These are phyloP conservation scores for Dasyornis broadbenti DNA, from an alignment of 2,113 vertebrate genomes.

Conservation along the genomic window DNA sequence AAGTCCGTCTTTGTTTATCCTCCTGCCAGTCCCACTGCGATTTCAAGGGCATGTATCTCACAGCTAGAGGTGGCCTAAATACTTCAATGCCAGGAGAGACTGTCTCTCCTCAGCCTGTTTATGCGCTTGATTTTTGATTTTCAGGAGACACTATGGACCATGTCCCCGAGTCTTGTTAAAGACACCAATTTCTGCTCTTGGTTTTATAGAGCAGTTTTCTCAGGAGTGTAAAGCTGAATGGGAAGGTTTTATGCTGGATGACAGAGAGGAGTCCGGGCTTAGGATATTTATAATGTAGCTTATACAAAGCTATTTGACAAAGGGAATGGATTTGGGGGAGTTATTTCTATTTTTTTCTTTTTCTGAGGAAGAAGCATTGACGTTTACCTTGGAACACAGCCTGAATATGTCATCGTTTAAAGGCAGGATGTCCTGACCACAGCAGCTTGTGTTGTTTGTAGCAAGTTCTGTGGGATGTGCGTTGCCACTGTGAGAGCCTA, in stretches of 20 bases:
- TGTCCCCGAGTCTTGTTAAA: background rate
- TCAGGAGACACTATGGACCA: background rate
- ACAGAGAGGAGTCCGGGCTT: background rate
- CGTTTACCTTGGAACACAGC: conserved; percentile 16
- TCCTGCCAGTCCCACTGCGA: background rate
- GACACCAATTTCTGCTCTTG: background rate
- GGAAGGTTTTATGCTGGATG: background rate
- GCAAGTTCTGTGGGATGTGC: background rate
- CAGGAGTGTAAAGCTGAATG: background rate
- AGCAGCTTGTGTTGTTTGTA: background rate
- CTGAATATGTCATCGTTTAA: conserved; percentile 1
- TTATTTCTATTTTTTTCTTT: background rate
- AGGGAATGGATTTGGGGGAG: conserved; percentile 22
- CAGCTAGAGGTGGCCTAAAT: background rate
- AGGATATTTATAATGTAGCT: conserved; percentile 8
- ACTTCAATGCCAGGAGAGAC: background rate
- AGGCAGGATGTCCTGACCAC: conserved; percentile 17
- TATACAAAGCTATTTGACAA: conserved; percentile 29
- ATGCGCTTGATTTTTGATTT: background rate
- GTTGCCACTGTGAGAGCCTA: background rate
- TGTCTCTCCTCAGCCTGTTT: background rate
- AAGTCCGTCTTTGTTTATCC: background rate
- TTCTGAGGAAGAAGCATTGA: background rate
- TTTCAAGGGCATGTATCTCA: conserved; percentile 18
- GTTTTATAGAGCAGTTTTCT: background rate